Conservation (phyloP, 2,888 invertebrate genomes). For the Chironomus riparius region DNA sequence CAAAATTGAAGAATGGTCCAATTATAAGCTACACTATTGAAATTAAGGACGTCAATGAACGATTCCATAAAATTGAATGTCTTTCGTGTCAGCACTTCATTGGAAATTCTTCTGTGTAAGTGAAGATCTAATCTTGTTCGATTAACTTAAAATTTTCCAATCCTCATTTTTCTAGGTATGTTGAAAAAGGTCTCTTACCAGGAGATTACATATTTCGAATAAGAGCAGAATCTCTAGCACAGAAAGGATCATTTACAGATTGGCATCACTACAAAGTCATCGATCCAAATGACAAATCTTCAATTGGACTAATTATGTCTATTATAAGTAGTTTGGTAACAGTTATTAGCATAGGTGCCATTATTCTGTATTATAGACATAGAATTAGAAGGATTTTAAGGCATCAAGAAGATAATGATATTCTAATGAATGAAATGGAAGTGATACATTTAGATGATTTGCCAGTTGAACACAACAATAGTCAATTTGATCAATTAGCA, state of each 20-base stretch:
- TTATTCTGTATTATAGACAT: not conserved
- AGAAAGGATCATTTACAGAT: constrained; percentile 41
- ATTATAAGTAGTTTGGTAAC: not conserved
- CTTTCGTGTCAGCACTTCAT: constrained; percentile 35
- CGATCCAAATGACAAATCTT: not conserved
- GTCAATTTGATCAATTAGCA: not conserved
- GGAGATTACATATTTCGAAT: constrained; percentile 52
- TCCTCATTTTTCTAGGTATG: too few relatives aligned
- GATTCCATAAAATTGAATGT: constrained; percentile 36
- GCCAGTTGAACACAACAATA: not conserved
- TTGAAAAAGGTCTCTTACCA: constrained; percentile 29
- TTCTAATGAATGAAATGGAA: not conserved
- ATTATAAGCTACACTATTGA: constrained; percentile 54
- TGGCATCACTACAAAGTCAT: constrained; percentile 12
- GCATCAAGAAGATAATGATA: not conserved
- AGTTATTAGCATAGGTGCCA: too few relatives aligned
- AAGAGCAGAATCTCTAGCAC: constrained; percentile 52
- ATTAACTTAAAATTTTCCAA: too few relatives aligned
- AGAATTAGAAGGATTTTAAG: not conserved
- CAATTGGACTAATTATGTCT: not conserved
- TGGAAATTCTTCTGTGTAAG: not conserved
- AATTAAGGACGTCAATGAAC: constrained; percentile 41
- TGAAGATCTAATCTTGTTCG: constrained; percentile 34
- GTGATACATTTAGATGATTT: not conserved
- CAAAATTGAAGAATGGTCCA: constrained; percentile 54